Percentiles rank a stretch among this genome's conserved stretches.
phyloP scores from a whole-genome alignment of 2,113 vertebrate genomes.

The Ondatra zibethicus region DNA sequence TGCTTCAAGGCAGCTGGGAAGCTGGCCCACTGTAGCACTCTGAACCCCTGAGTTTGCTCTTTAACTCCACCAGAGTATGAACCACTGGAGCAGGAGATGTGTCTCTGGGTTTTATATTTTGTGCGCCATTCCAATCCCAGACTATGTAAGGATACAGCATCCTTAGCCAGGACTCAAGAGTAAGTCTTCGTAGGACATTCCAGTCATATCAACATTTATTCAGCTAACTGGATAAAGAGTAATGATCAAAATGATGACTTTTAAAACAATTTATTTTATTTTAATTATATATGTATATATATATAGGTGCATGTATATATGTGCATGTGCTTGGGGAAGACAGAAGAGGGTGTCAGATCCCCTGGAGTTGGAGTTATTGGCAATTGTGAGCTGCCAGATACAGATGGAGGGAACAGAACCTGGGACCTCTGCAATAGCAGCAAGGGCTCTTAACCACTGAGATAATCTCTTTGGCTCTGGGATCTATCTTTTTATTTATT shows the following conservation, averaged over 20 bases:
- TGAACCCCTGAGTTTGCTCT: neutral
- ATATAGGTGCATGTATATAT: neutral
- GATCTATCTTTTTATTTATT: no score
- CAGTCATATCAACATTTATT: neutral
- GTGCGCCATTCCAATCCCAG: fast-evolving
- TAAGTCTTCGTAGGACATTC: neutral
- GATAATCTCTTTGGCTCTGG: neutral
- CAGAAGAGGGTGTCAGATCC: neutral
- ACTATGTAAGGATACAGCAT: neutral
- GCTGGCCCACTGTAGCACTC: neutral
- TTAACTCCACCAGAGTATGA: neutral
- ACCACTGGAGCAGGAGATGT: no score
- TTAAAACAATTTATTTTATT: neutral
- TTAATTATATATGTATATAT: neutral
- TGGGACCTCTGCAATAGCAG: neutral
- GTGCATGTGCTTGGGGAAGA: no score
- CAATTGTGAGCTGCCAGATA: neutral
- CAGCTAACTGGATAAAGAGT: neutral
- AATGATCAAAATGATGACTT: neutral
- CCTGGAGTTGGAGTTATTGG: neutral
- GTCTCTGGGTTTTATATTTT: neutral
- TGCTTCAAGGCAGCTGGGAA: neutral
- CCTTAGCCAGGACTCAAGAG: neutral
- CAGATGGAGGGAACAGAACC: no score
- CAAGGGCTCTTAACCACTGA: neutral